Base-by-base conservation (phyloP, 1,140 invertebrate genomes). In the Microplitis mediator region DNA sequence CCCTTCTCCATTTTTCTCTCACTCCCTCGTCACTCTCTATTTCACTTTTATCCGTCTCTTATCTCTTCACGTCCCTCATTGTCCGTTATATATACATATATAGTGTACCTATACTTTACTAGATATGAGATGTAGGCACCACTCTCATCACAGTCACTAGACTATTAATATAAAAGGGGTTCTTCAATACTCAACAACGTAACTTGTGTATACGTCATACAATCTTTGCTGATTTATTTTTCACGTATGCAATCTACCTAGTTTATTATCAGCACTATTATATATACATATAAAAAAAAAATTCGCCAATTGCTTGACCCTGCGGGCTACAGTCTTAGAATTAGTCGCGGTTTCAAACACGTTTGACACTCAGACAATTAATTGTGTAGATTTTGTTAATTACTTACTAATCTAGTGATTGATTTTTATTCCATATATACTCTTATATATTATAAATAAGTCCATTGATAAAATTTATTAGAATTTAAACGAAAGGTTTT, bases 141-240 rank as follows among this genome's bases (percentile, higher is more conserved):
- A 45, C 74, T 75, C 80, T 81, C 82, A 78, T 75, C 80, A 78
- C 80, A 81, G 76, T 81, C 77, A 80, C 76, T 84, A 78, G 82
- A 85, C 85, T 86, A 86, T 87, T 87, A 87, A 87, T 85, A 86
- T 85, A 85, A 85, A 85, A 85, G 79, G 83, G 84, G 83, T 86
- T 85, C 85, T 84, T 85, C 85, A 83, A 83, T 84, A 85, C 85
- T 86, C 80, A 77, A 79, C 80, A 50, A 78, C 79, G 80, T 84
- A 84, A 85, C 84, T 35, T 51, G 39, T 45, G 39, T 45, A 45
- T 69, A 13, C 69, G 60, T 61, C 67, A 54, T 73, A 36, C 72
- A 74, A 74, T 54, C 67, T 76, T 76, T 73, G 69, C 73, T 71
- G 75, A 76, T 76, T 74, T 60, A 71, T 71, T 74, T 76, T 23